Conservation (phyloP, 2,888 invertebrate genomes). For the Pharmacophagus antenor region DNA sequence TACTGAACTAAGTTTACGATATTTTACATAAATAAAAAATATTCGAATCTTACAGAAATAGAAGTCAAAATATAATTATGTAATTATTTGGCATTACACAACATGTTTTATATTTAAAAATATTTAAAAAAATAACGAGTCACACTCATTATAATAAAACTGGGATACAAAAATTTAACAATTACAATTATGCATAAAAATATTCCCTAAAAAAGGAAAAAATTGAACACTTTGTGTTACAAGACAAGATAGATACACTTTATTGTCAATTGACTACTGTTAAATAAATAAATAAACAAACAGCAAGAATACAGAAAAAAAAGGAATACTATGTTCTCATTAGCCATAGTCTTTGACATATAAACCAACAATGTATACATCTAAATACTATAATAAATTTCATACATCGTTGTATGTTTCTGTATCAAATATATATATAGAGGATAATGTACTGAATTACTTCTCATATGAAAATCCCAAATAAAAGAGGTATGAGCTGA, state of each 20-base stretch:
- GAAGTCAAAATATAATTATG: conserved; percentile 66
- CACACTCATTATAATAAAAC: conserved; percentile 62
- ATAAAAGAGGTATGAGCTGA: conserved; percentile 45
- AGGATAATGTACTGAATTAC: conserved; percentile 53
- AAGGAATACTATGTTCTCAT: conserved; percentile 47
- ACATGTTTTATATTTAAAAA: conserved; percentile 59
- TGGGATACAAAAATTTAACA: conserved; percentile 54
- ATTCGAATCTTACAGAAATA: conserved; percentile 66
- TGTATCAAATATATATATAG: conserved; percentile 46
- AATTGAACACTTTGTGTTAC: conserved; percentile 72
- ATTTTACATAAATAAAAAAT: conserved; percentile 53
- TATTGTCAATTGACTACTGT: conserved; percentile 60
- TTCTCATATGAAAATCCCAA: not conserved
- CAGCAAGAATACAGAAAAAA: conserved; percentile 43
- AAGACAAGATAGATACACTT: conserved; percentile 50
- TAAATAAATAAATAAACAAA: conserved; percentile 49
- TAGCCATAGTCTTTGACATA: conserved; percentile 63
- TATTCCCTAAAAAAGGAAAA: conserved; percentile 48
- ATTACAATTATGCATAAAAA: conserved; percentile 59
- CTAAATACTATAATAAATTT: conserved; percentile 71
- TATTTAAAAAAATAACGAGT: conserved; percentile 63
- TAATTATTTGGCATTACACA: conserved; percentile 77
- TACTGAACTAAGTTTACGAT: conserved; percentile 53
- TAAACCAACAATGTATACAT: conserved; percentile 50
- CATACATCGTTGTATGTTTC: conserved; percentile 70